These are phyloP conservation scores for Dexiosoma caninum DNA, from an alignment of 2,888 invertebrate species.

Conservation along the genomic window DNA sequence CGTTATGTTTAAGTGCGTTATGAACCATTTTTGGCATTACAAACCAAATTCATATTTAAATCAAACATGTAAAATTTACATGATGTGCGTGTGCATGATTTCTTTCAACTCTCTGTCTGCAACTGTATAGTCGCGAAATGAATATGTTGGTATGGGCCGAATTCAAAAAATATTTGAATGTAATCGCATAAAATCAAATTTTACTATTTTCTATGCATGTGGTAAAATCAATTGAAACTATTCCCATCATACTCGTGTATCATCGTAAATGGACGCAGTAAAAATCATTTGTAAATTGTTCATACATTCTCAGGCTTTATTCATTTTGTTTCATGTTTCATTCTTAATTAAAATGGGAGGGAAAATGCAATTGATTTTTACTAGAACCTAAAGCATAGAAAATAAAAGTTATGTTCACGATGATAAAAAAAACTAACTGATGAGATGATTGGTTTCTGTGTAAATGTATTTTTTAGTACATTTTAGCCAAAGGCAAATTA, in stretches of 20 bases:
- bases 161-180: too few species aligned
- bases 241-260: too few species aligned
- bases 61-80: too few species aligned
- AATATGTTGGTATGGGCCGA: too few species aligned
- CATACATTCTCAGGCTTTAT: slow-evolving; percentile 21
- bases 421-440: not conserved
- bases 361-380: slow-evolving; percentile 20
- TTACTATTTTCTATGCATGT: not conserved
- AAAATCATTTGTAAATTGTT: slow-evolving; percentile 8
- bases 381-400: not conserved
- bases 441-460: slow-evolving; percentile 4
- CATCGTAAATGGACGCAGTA: not conserved
- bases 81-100: too few species aligned
- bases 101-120: too few species aligned
- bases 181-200: not conserved
- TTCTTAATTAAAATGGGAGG: not conserved
- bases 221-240: too few species aligned
- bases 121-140: too few species aligned
- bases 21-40: too few species aligned
- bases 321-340: not conserved
- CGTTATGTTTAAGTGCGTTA: too few species aligned
- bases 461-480: slow-evolving; percentile 14
- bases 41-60: too few species aligned
- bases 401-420: too few species aligned
- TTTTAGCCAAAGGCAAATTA: slow-evolving; percentile 30